phyloP scores from a whole-genome alignment of 2,888 invertebrate genomes.

The Cheilosia pagana region DNA sequence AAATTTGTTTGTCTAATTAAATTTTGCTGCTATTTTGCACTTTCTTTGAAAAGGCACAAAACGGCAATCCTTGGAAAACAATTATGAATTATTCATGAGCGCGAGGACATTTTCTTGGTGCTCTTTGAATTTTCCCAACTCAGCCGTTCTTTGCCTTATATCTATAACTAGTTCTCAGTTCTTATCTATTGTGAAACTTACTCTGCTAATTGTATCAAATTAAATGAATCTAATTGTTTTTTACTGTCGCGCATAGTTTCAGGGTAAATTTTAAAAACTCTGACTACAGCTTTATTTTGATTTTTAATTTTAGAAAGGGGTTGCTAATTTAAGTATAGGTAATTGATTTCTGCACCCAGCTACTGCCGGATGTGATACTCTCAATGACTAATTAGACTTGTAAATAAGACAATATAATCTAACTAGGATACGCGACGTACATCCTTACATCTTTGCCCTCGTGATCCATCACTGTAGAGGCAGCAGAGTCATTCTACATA shows the following conservation, averaged over 20 bases:
- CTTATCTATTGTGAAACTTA: neutral
- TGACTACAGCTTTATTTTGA: neutral
- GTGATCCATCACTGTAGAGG: neutral
- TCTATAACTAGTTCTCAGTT: neutral
- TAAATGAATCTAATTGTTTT: constrained; percentile 53
- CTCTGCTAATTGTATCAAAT: constrained; percentile 37
- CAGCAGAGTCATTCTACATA: neutral
- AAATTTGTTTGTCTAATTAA: constrained; percentile 45
- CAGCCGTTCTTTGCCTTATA: neutral
- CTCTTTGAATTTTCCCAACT: neutral
- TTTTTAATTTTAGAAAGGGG: too few species aligned
- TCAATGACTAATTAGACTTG: constrained; percentile 50
- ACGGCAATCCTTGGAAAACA: constrained; percentile 24
- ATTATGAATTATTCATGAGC: constrained; percentile 67
- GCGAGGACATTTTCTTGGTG: constrained; percentile 25
- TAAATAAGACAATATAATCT: constrained; percentile 47
- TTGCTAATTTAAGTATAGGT: constrained; percentile 23
- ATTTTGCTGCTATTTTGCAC: constrained; percentile 43
- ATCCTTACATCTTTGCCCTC: neutral
- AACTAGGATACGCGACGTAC: constrained; percentile 6
- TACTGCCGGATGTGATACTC: constrained; percentile 5
- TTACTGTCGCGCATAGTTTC: neutral
- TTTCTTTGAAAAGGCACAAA: constrained; percentile 11
- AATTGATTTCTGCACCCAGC: constrained; percentile 39
- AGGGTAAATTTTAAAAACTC: neutral